Evolutionary conservation across 2,888 invertebrate species (phyloP), one percentile per base, ranked within the genome.

Genomic region (Liposcelis brunnea): DNA sequence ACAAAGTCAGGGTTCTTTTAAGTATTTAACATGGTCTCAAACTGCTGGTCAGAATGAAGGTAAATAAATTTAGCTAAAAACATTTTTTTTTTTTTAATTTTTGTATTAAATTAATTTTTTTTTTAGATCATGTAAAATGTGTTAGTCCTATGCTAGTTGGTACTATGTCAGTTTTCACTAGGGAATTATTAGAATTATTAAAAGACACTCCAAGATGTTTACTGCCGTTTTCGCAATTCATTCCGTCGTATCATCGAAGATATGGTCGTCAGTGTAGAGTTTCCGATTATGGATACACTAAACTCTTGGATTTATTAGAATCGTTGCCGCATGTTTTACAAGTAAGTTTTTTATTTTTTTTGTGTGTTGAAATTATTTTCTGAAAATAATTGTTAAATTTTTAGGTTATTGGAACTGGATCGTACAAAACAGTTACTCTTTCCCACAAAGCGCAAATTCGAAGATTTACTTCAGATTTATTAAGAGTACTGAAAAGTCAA

Each of bases 191-290:
- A 1, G 91, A 91, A 59, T 63, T 91, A 47, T 66, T 91, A 48
- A 82, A 83, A 56, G 82, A 80, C 43, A 78, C 79, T 16, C 80
- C 86, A 0, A 75, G 79, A 51, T 84, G 87, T 56, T 80, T 82
- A 47, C 75, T 95, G 64, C 75, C 80, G 2, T 80, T 85, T 60
- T 76, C 69, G 61, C 84, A 87, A 56, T 84, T 94, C 52, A 91
- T 94, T 55, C 94, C 94, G 2, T 82, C 89, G 1, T 95, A 94
- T 66, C 94, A 95, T 61, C 91, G 91, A 63, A 93, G 93, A 63
- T 95, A 93, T 62, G 91, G 93, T 0, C 74, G 89, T 31, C 94
- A 95, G 62, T 93, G 93, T 60, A 76, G 91, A 44, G 91, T 95
- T 1, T 87, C 93, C 6, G 90, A 93, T 66, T 95, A 93, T 60